These are phyloP conservation scores for Equus przewalskii DNA, from an alignment of 2,113 vertebrate genomes.

Conservation along the genomic window DNA sequence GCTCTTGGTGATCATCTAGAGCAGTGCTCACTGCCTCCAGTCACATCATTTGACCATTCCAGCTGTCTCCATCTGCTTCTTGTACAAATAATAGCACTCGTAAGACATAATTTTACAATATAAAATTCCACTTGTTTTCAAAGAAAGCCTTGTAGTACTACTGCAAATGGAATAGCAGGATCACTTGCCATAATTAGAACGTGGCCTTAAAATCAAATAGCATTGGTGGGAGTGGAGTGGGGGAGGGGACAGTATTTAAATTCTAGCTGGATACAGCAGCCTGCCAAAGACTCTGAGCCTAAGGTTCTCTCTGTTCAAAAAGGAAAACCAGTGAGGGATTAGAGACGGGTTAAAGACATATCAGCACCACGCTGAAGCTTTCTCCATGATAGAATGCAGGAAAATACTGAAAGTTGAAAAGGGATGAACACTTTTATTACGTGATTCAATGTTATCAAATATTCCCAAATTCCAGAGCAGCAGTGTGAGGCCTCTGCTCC, in stretches of 20 bases:
- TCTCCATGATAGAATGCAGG: neutral
- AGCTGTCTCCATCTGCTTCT: neutral
- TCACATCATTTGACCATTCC: too few relatives aligned
- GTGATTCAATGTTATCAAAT: neutral
- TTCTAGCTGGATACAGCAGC: neutral
- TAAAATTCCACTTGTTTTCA: conserved; percentile 46
- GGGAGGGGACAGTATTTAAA: neutral
- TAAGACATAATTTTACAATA: neutral
- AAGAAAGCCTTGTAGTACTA: neutral
- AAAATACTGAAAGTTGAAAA: neutral
- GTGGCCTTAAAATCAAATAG: conserved; percentile 32
- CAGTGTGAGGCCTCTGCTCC: neutral
- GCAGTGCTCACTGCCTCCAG: accelerated
- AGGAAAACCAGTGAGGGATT: neutral
- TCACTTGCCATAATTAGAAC: conserved; percentile 21
- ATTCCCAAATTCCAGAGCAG: neutral
- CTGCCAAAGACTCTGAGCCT: neutral
- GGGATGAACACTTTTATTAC: neutral
- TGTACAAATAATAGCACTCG: neutral
- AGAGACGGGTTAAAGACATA: neutral
- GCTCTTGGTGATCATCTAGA: neutral
- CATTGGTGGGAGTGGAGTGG: neutral
- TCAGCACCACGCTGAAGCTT: neutral
- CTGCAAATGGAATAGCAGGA: neutral
- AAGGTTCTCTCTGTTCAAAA: neutral